Conservation (phyloP, 2,797 vertebrate genomes). For the Sandelia bainsii region DNA sequence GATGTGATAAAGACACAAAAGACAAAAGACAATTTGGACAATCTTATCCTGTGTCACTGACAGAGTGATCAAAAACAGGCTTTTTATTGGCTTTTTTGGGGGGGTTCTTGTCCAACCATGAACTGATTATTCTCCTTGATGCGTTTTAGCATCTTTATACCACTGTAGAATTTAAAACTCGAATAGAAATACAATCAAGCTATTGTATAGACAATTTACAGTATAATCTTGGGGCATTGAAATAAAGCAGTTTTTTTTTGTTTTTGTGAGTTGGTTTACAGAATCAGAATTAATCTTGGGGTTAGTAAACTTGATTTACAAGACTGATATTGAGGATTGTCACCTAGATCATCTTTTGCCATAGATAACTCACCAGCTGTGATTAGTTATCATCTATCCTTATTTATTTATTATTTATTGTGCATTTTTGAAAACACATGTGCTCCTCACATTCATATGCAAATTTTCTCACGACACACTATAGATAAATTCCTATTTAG, state of each 20-base stretch:
- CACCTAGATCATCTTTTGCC: conserved; percentile 33
- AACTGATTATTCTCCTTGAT: conserved; percentile 1
- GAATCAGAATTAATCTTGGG: not conserved
- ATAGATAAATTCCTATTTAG: conserved; percentile 40
- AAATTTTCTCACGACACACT: conserved; percentile 31
- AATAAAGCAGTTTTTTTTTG: not conserved
- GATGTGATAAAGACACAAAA: no score
- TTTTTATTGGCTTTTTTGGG: not conserved
- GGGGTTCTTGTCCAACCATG: not conserved
- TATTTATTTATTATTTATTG: conserved; percentile 24
- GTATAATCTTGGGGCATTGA: not conserved
- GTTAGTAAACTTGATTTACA: not conserved
- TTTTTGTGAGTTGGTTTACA: not conserved
- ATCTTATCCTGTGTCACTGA: conserved; percentile 39
- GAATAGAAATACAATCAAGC: not conserved
- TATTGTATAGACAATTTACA: not conserved
- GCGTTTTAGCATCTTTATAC: not conserved
- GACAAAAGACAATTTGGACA: conserved; percentile 50
- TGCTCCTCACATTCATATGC: conserved; percentile 13
- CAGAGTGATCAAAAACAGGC: conserved; percentile 36
- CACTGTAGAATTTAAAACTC: not conserved
- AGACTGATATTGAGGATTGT: not conserved
- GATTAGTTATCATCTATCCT: not conserved
- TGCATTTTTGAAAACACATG: conserved; percentile 11
- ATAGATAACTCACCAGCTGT: conserved; percentile 25